A percentile compares a stretch with the other conserved stretches of the same genome.
Conservation (phyloP, 2,113 vertebrate genomes). For the Solenodon paradoxus region DNA sequence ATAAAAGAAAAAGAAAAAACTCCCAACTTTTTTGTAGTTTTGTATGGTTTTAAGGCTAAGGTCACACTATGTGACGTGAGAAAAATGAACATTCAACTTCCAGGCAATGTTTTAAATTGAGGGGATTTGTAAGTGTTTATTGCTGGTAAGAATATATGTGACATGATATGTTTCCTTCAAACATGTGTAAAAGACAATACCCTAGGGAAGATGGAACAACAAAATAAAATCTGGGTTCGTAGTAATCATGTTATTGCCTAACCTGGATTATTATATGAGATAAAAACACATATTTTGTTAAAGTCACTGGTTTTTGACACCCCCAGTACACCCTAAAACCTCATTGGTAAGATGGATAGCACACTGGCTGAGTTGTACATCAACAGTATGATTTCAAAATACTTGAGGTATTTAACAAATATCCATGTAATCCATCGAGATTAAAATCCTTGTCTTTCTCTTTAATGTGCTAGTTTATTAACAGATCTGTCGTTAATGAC, state of each 20-base stretch:
- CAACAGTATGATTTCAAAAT: neutral
- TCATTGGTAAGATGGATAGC: neutral
- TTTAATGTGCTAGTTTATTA: neutral
- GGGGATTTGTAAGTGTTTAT: neutral
- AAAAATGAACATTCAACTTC: neutral
- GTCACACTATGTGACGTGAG: neutral
- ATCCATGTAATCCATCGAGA: neutral
- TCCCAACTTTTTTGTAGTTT: neutral
- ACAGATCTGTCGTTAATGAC: neutral
- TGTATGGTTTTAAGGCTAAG: neutral
- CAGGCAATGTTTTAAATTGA: neutral
- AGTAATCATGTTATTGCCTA: neutral
- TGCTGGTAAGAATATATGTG: neutral
- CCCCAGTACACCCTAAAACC: neutral
- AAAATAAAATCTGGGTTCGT: neutral
- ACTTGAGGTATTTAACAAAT: neutral
- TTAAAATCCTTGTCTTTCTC: neutral
- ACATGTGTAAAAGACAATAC: neutral
- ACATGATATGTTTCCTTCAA: neutral
- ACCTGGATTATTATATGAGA: neutral
- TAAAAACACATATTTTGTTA: neutral
- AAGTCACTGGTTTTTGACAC: neutral
- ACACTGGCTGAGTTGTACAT: neutral
- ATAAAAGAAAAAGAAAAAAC: neutral
- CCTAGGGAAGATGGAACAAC: neutral